Conservation (phyloP, 2,888 invertebrate genomes). For the Dasypolia templi region DNA sequence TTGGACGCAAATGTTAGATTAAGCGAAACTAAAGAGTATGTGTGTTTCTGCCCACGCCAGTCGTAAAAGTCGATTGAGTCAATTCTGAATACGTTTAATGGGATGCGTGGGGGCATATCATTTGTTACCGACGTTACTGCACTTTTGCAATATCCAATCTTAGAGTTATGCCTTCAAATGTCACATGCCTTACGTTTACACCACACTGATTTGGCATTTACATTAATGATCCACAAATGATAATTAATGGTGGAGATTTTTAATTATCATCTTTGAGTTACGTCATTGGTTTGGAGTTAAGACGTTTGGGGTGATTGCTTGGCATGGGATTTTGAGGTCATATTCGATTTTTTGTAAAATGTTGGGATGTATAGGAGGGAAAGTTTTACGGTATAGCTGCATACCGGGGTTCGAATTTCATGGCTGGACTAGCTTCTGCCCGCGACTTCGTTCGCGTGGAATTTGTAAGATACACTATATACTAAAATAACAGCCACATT, state of each 20-base stretch:
- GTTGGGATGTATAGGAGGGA: neutral
- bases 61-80: constrained; percentile 51
- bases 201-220: constrained; percentile 41
- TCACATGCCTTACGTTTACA: constrained; percentile 25
- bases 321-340: too few relatives aligned
- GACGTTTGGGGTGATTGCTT: neutral
- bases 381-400: too few relatives aligned
- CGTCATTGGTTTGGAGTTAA: neutral
- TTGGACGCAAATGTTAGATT: constrained; percentile 39
- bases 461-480: too few relatives aligned
- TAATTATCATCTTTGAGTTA: constrained; percentile 29
- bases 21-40: constrained; percentile 49
- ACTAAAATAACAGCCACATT: too few relatives aligned
- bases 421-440: neutral
- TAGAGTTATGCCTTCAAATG: constrained; percentile 44
- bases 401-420: neutral
- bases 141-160: constrained; percentile 59
- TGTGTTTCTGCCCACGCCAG: constrained; percentile 49
- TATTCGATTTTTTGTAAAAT: neutral
- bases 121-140: constrained; percentile 41
- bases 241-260: constrained; percentile 31
- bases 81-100: constrained; percentile 47
- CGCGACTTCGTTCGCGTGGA: too few relatives aligned
- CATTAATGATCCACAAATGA: constrained; percentile 53
- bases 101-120: constrained; percentile 41